phyloP scores from a whole-genome alignment of 2,888 invertebrate species.

The Eurois occulta region DNA sequence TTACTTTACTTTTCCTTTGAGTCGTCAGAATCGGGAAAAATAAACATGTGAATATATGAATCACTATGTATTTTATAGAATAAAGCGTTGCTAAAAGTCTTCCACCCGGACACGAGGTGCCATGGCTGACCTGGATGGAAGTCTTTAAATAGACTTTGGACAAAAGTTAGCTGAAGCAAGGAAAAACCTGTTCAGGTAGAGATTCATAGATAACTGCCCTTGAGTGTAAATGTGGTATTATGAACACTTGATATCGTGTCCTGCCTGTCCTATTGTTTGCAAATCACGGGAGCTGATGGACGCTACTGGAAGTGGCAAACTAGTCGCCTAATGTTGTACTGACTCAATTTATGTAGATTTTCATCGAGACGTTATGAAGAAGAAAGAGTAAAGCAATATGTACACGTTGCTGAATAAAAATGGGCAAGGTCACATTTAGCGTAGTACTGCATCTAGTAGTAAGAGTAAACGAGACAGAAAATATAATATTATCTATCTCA shows the following conservation, averaged over 20 bases:
- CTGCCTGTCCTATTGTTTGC: not conserved
- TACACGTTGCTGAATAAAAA: too few relatives aligned
- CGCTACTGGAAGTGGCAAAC: not conserved
- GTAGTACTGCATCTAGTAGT: too few relatives aligned
- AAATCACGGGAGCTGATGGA: not conserved
- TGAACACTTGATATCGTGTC: not conserved
- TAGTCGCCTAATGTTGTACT: not conserved
- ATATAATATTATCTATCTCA: too few relatives aligned
- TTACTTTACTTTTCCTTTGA: not conserved
- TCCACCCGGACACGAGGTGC: not conserved
- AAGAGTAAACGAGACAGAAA: too few relatives aligned
- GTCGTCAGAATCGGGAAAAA: slow-evolving; percentile 2
- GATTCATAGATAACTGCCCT: not conserved
- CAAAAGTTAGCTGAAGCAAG: not conserved
- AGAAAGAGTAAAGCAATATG: too few relatives aligned
- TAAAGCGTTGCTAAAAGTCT: not conserved
- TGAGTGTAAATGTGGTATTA: not conserved
- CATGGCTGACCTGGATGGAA: not conserved
- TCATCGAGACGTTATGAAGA: too few relatives aligned
- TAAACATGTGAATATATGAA: not conserved
- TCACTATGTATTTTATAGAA: not conserved
- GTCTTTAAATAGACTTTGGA: too few relatives aligned
- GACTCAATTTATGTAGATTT: not conserved
- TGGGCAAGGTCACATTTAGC: too few relatives aligned
- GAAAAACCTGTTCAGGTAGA: not conserved